Conservation (phyloP, 2,113 vertebrate species). For the Bubalus kerabau region DNA sequence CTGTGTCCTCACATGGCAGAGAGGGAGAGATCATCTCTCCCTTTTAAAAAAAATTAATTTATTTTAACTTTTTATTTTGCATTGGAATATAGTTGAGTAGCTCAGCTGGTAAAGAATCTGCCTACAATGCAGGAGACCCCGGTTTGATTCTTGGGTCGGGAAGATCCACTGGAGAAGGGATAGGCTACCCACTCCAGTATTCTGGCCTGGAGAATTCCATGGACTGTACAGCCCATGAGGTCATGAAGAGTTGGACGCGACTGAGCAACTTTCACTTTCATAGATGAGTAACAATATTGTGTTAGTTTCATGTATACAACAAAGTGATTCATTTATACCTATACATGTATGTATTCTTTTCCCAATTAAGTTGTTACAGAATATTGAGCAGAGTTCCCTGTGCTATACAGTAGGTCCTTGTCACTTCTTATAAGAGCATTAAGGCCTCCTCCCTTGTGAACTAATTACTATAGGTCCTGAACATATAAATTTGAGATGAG, state of each 20-base stretch:
- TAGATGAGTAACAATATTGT: background rate
- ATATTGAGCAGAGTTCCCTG: background rate
- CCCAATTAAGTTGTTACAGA: background rate
- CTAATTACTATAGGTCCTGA: background rate
- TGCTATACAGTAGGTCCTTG: background rate
- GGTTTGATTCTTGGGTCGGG: fast-evolving
- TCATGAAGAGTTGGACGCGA: fast-evolving
- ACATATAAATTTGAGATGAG: background rate
- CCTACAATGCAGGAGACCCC: background rate
- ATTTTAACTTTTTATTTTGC: background rate
- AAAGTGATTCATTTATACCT: background rate
- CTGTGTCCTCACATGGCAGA: background rate
- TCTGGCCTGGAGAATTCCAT: background rate
- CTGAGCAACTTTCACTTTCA: background rate
- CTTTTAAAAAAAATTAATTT: background rate
- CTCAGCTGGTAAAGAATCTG: background rate
- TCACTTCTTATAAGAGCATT: background rate
- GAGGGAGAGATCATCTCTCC: background rate
- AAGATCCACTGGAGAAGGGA: background rate
- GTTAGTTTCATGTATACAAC: background rate
- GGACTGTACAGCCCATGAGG: background rate
- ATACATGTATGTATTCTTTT: background rate
- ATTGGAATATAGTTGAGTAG: background rate
- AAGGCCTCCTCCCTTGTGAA: background rate
- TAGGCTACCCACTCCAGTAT: background rate